These are phyloP conservation scores for Drosophila anomalata DNA, from an alignment of 2,888 invertebrate species.

Conservation along the genomic window DNA sequence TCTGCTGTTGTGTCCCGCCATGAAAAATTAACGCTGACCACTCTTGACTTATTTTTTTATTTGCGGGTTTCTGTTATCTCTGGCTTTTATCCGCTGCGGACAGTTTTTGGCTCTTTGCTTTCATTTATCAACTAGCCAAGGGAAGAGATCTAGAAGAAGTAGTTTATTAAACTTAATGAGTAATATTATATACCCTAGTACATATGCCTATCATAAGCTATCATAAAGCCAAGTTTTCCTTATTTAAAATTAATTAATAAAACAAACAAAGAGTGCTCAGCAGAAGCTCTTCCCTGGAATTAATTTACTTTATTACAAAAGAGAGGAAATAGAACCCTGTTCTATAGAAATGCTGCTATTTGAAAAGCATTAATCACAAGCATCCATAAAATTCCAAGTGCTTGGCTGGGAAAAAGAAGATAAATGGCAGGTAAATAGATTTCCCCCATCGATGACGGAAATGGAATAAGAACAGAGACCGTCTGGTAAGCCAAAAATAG, in stretches of 20 bases:
- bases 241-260: not conserved
- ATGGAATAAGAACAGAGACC: slow-evolving; percentile 8
- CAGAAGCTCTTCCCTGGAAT: slow-evolving; percentile 7
- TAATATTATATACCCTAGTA: no score
- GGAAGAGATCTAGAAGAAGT: slow-evolving; percentile 7
- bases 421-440: slow-evolving; percentile 32
- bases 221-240: no score
- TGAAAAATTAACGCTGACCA: slow-evolving; percentile 76
- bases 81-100: slow-evolving; percentile 49
- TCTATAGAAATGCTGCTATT: slow-evolving; percentile 27
- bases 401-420: slow-evolving; percentile 28
- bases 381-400: slow-evolving; percentile 36
- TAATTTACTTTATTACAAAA: slow-evolving; percentile 24
- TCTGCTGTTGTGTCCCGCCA: slow-evolving; percentile 70
- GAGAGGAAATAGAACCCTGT: slow-evolving; percentile 32
- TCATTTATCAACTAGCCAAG: slow-evolving; percentile 68
- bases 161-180: no score
- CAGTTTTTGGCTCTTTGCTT: slow-evolving; percentile 67
- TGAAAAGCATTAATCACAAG: slow-evolving; percentile 43
- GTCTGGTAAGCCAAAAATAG: slow-evolving; percentile 17
- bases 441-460: slow-evolving; percentile 22
- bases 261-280: not conserved
- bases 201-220: no score
- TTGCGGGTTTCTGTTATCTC: slow-evolving; percentile 9
- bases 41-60: slow-evolving; percentile 46